phyloP scores from a whole-genome alignment of 1,140 invertebrate genomes.

The Sitodiplosis mosellana region DNA sequence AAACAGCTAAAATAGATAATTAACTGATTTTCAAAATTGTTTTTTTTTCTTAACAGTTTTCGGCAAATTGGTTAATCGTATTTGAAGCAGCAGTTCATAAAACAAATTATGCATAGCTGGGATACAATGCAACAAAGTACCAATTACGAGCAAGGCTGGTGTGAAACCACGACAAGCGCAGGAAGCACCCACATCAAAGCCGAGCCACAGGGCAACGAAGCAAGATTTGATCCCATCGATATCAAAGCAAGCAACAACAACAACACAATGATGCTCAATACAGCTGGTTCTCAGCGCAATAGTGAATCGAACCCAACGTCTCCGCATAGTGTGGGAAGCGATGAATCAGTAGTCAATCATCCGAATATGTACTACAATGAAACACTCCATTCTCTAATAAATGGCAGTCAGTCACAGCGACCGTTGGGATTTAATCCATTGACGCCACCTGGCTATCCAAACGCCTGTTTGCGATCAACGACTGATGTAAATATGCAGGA shows the following conservation, averaged over 20 bases:
- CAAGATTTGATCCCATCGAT: constrained; percentile 1
- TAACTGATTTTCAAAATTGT: too few species aligned
- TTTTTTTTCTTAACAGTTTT: too few species aligned
- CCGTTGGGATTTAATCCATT: constrained; percentile 24
- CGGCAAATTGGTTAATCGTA: too few species aligned
- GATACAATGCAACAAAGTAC: constrained; percentile 15
- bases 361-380: constrained; percentile 23
- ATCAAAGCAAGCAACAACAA: too few species aligned
- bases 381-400: constrained; percentile 22
- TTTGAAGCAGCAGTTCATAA: too few species aligned
- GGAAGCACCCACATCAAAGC: constrained; percentile 6
- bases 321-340: constrained; percentile 24
- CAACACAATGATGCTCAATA: constrained; percentile 12
- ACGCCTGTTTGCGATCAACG: constrained; percentile 23
- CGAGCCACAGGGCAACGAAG: constrained; percentile 13
- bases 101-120: constrained; percentile 23
- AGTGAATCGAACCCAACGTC: constrained; percentile 28
- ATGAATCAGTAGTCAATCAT: constrained; percentile 14
- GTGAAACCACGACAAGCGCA: constrained; percentile 18
- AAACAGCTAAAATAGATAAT: too few species aligned
- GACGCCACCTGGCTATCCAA: constrained; percentile 28
- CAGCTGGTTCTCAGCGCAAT: constrained; percentile 23
- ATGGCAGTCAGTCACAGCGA: constrained; percentile 13
- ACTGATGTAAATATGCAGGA: constrained; percentile 23
- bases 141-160: constrained; percentile 24